Base-by-base conservation (phyloP, 1,140 invertebrate species). In the Zelostemma sp. region DNA sequence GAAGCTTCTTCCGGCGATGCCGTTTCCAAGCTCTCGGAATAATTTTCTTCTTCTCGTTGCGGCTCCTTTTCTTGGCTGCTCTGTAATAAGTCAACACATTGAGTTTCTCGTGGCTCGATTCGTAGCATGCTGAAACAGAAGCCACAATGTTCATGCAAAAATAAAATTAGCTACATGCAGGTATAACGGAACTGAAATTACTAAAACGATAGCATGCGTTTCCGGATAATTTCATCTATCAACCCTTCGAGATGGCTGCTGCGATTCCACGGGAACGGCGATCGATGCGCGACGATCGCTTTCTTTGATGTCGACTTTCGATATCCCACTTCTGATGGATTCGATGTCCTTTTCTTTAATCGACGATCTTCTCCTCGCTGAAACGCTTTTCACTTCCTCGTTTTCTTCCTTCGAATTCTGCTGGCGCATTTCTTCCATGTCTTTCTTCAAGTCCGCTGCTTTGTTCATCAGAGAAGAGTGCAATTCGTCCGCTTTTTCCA, bases 401-500 rank as follows among this genome's bases (percentile, higher is more conserved):
- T 72, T 73, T 14, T 59, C 61, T 53, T 74, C 65, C 33, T 48
- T 35, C 11, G 62, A 79, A 74, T 79, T 81, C n/a, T 78, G 76
- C 0, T 77, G 74, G 4, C 79, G 68, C 69, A 81, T 80, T 50
- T 81, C 80, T 62, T 83, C 76, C 28, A 81, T 74, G 12, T 80
- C 77, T 51, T 80, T 83, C 53, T 73, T 78, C 46, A 82, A 54
- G 69, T 78, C 80, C 0, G 73, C 78, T 3, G 76, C 80, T 35
- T 82, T 82, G 0, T 51, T 63, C 50, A 83, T 57, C 0, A 83
- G 43, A 4, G 62, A 68, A 15, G 57, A 75, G 6, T 80, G 74
- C 15, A 80, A 47, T 17, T 78, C 77, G 1, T 79, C 79, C 0
- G 72, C 72, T 28, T 79, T 79, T 21, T 78, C 73, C 2, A 80